Base-by-base conservation (phyloP, 2,888 invertebrate genomes). In the Homarus gammarus region DNA sequence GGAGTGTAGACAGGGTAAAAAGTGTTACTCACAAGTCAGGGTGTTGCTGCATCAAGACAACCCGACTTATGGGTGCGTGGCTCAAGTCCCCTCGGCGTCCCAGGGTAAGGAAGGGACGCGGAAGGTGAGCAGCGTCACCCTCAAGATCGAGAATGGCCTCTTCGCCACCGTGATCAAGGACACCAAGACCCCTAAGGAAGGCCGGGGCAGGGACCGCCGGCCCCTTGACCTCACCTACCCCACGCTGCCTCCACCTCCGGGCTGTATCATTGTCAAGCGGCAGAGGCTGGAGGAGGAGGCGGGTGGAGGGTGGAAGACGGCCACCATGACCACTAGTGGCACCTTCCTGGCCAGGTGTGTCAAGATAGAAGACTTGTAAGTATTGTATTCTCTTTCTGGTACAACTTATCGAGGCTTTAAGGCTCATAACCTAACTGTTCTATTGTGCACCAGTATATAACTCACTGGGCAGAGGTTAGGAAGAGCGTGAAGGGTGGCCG, bases 351-450 rank as follows among this genome's bases (percentile, higher is more conserved):
- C 87, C 5, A 56, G 87, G 18, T 87, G 87, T 36, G 87, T 87
- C 82, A 87, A 87, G 73, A 87, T 87, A n/a, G 73, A 87, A 56
- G 87, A 87, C 87, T 61, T 87, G 87, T 87, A 44, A 87, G 87
- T 87, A 82, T 31, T 27, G n/a, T 61, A 27, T 56, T 56, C 56
- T 33, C n/a, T n/a, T n/a, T n/a, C n/a, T n/a, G n/a, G n/a, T n/a
- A n/a, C n/a, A n/a, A n/a, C n/a, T n/a, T n/a, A n/a, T n/a, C n/a
- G n/a, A n/a, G n/a, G n/a, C n/a, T n/a, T n/a, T n/a, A n/a, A n/a
- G n/a, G n/a, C n/a, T n/a, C n/a, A n/a, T n/a, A n/a, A n/a, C n/a
- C n/a, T n/a, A n/a, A n/a, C n/a, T n/a, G n/a, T n/a, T n/a, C n/a
- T n/a, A n/a, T n/a, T n/a, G n/a, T n/a, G n/a, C n/a, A n/a, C n/a